Evolutionary conservation across 2,888 invertebrate species (phyloP), one percentile per base, ranked within the genome.

Genomic region (Caenorhabditis sinica): DNA sequence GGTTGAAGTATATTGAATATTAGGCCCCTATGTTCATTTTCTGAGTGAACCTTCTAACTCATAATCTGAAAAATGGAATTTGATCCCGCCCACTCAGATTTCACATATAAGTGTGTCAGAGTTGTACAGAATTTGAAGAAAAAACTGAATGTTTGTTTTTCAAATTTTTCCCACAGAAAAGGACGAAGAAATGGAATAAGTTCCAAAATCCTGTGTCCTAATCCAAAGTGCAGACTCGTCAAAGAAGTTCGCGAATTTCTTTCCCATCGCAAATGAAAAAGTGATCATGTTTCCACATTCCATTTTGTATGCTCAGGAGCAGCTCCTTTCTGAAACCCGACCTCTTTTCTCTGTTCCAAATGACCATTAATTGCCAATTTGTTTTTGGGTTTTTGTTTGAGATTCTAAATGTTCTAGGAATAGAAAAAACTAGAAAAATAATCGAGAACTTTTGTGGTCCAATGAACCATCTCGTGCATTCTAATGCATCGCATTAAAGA

Each of bases 311-410:
- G 65, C 25, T 43, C 43, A 40, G 25, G 63, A 43, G 30, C 25
- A 45, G 30, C 45, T 36, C 13, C 23, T n/a, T 25, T 51, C 58
- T 72, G 80, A 80, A 80, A 80, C 80, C 65, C 60, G 80, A 73
- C 72, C 58, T 66, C 33, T 8, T n/a, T 25, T 30, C 58, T 43
- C 65, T 66, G 63, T 80, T 80, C 72, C 17, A 58, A 72, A 25
- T 72, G 65, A 25, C 56, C 72, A 80, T 80, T 73, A 80, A 80
- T 80, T 80, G 80, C 43, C 72, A 73, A 80, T 80, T 80, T 72
- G 66, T 40, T n/a, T 53, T 61, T 40, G 53, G 56, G 61, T 76
- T 49, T 28, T 40, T 9, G 9, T 30, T 51, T 8, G 13, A 68
- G 1, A 51, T 33, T 20, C 17, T 43, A 23, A 36, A 36, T 28